Evolutionary conservation across 2,113 vertebrate genomes (phyloP), one percentile per base, ranked within the genome.

Genomic region (Nanger granti): DNA sequence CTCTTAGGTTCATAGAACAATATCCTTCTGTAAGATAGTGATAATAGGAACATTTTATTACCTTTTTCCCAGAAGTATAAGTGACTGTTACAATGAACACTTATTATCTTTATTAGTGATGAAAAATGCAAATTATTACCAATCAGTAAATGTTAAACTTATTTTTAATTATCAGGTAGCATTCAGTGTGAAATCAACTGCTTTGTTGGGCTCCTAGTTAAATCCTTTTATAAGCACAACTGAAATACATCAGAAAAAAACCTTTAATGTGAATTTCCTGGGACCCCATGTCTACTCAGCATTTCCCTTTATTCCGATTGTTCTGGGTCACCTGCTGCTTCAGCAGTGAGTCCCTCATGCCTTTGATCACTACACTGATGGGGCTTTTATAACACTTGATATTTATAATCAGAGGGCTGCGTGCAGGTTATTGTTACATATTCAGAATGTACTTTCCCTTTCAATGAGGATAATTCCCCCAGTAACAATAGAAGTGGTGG

Each of bases 351-450:
- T 95, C 88, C 94, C 92, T 83, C 44, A 1, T 15, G 95, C 64
- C 97, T 98, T 98, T 98, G 97, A 98, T 98, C 97, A 94, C 89
- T 60, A 87, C 92, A 86, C 96, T 97, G 97, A 97, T 95, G 91
- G 94, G 84, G 87, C 95, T 96, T 95, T 97, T 94, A 69, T 88
- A 95, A 96, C 97, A 88, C 95, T 97, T 96, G 93, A 97, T 98
- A 97, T 97, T 97, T 97, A 97, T 97, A 97, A 98, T 98, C 98
- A 97, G 97, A 98, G 88, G 96, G 85, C 95, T 18, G 76, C 91
- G 87, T 73, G 91, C 86, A 60, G 96, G 95, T 84, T 98, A 97
- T 87, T 97, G 95, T 98, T 96, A 97, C 91, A 76, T 94, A 98
- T 94, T 98, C 95, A 94, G 97, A 96, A 93, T 92, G 96, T 85